Base-by-base conservation (phyloP, 2,888 invertebrate species). In the Eupelmus urozonus region DNA sequence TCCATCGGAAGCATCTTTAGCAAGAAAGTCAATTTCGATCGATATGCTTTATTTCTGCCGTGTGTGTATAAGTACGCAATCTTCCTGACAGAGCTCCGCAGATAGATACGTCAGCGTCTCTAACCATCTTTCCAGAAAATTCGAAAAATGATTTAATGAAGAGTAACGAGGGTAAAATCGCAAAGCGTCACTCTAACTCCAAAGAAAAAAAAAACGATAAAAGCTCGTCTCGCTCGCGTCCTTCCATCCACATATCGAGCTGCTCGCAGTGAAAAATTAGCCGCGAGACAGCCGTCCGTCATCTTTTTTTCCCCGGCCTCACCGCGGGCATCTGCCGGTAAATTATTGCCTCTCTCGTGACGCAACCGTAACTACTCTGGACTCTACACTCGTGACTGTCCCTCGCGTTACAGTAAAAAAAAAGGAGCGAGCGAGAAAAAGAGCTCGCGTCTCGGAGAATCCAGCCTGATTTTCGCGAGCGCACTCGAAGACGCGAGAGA, bases 281-380 rank as follows among this genome's bases (percentile, higher is more conserved):
- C 59, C 27, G 59, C 59, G 25, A 20, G 53, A 59, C 67, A 78
- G 25, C 25, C 76, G 73, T 66, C 27, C 23, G 45, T 63, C 70
- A 57, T 27, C 77, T 79, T 82, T 79, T 70, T 76, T 63, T 67
- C 27, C 18, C 23, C 9, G 16, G 3, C 45, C 16, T 45, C 45
- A 9, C 45, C 13, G 13, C 13, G 9, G 13, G 45, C 53, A 53
- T 20, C 5, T 53, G 18, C 2, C 51, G 51, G 79, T 65, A 51
- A 57, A 73, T 65, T 65, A 59, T 67, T 67, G 25, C 23, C 34
- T 27, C 69, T 59, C n/a, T 20, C 20, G 9, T 74, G 60, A 67
- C 51, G 62, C 74, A 74, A 59, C 57, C n/a, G 27, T 18, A 49
- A 40, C 67, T 42, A n/a, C 4, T n/a, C 16, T n/a, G n/a, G n/a